A percentile compares a stretch with the other conserved stretches of the same genome.
Evolutionary conservation across 2,113 vertebrate species (phyloP).

Genomic region (Elachura formosa): DNA sequence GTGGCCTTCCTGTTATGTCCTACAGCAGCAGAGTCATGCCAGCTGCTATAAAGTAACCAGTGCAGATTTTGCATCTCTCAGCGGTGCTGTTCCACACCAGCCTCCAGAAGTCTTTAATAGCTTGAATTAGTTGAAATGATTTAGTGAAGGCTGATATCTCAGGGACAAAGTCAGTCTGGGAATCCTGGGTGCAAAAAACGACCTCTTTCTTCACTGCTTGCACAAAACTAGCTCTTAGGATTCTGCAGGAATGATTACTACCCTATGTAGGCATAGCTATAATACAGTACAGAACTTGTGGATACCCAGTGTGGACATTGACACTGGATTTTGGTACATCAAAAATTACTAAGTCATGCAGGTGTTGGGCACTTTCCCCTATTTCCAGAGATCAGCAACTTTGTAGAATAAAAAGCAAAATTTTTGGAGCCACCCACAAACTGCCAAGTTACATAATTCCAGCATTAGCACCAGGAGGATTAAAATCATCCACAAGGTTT

Average conservation of each 20-base stretch:
- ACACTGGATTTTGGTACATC: background rate
- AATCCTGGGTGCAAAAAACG: background rate
- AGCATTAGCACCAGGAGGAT: background rate
- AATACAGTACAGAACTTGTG: rapidly evolving
- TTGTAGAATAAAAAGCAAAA: background rate
- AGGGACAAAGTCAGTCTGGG: background rate
- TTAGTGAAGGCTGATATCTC: background rate
- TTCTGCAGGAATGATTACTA: background rate
- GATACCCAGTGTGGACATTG: background rate
- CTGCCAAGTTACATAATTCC: background rate
- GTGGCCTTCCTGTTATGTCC: background rate
- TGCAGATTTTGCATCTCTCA: background rate
- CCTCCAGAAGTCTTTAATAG: background rate
- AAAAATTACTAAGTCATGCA: background rate
- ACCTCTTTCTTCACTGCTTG: background rate
- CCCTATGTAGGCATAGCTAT: background rate
- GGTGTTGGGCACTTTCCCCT: background rate
- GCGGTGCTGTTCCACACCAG: background rate
- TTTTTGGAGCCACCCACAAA: background rate
- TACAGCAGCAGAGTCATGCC: background rate
- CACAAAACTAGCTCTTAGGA: background rate
- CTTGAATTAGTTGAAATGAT: background rate
- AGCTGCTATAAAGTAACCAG: background rate
- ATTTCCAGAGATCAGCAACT: background rate
- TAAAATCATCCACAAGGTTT: background rate